Base-by-base conservation (phyloP, 2,888 invertebrate species). In the Subacronicta megacephala region DNA sequence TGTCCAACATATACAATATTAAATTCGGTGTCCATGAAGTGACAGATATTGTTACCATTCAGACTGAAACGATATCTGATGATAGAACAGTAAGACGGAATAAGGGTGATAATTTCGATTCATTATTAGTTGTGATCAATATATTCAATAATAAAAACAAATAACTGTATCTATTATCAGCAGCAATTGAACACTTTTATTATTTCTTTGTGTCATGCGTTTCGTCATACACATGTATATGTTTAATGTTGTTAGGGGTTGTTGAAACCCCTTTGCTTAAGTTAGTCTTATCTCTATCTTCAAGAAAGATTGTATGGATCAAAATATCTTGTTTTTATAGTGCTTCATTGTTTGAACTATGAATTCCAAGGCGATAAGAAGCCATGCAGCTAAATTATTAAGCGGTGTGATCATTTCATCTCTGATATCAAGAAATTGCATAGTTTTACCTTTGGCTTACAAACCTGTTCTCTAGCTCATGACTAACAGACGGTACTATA, bases 351-450 rank as follows among this genome's bases (percentile, higher is more conserved):
- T 92, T 91, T 92, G 80, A 78, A 81, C 77, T 79, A 77, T 62
- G 84, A 82, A 92, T 92, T 86, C 91, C 82, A 63, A 31, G 46
- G 70, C 70, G 92, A 92, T 92, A 91, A 90, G 78, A 52, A 64
- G 47, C 15, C 35, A 33, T 47, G 41, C 37, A 61, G 50, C 63
- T 65, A 51, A 75, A 77, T 73, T 56, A 46, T 35, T 66, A 70
- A 63, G 61, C 61, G 44, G 53, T 74, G 62, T 61, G 54, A 66
- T 72, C 61, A 65, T 72, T 50, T 64, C 43, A 46, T 50, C 36
- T 54, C 15, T 60, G 50, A 55, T 64, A 56, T 58, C 49, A 62
- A 58, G 44, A 36, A 67, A 59, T 58, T 45, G 33, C 35, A 42
- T 55, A 44, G 37, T 40, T 59, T 47, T 45, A 44, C 20, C 51